Evolutionary conservation across 2,797 vertebrate genomes (phyloP), one percentile per base, ranked within the genome.

Genomic region (Babyrousa celebensis): DNA sequence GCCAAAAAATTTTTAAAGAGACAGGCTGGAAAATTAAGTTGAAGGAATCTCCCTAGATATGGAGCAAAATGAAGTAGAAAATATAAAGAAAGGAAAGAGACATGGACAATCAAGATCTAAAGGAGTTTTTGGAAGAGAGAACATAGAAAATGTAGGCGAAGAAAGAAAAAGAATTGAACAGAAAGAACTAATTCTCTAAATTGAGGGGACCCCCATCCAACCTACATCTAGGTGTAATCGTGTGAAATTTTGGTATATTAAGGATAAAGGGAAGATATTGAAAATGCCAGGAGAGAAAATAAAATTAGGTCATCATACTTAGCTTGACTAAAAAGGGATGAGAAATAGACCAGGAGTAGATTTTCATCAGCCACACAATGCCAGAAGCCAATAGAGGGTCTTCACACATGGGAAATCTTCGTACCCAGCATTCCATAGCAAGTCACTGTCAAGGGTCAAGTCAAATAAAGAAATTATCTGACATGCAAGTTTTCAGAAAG

Each of bases 241-340:
- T 72, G 56, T 43, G 58, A 92, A 84, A 90, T 94, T 96, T 52
- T 68, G 43, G 36, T 75, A 88, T 88, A 54, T 77, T 83, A 54
- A 89, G 5, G 3, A 43, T 83, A 83, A 25, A 89, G 40, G 1
- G 27, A 87, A 85, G 75, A 78, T 29, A 87, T 4, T 91, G 62
- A 17, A 93, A 86, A 15, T 80, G 4, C 29, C 74, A 43, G 40
- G 25, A 75, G 60, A 91, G 36, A 27, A 79, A 80, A 60, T 21
- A 68, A 91, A 85, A 62, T 14, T 48, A 70, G 48, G 20, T 78
- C 12, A 18, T 77, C 56, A 23, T 43, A 32, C 74, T 67, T 93
- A 80, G 78, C 74, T 89, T 43, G 79, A 16, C 17, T n/a, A n/a
- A 72, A 77, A 72, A 85, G 12, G 6, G 23, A 48, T 40, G 20